Evolutionary conservation across 2,113 vertebrate species (phyloP), one percentile per base, ranked within the genome.

Genomic region (Carassius carassius): DNA sequence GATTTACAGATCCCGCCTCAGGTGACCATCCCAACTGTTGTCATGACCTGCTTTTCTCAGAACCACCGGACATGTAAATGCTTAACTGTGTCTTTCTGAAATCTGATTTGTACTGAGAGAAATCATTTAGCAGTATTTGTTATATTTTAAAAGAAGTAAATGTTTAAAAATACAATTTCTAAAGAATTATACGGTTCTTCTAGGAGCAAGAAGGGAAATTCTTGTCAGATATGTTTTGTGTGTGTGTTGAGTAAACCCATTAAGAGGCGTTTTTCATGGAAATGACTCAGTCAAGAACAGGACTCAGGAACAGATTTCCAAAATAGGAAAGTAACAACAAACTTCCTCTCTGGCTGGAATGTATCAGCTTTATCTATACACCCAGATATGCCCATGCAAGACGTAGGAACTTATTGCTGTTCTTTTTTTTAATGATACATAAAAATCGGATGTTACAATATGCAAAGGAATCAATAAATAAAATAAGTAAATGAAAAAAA

Each of bases 341-440:
- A 83, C 32, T 70, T 91, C 82, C 82, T 86, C 37, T 73, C 69
- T 56, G 21, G 37, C 49, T 58, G 51, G 58, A 82, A 58, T 69
- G 63, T n/a, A 56, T n/a, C 19, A 23, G 37, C 72, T 49, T 25
- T 81, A 69, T 82, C 25, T 56, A 14, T 37, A 60, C 47, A 47
- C 14, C 72, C 56, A 78, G 49, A 82, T 85, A 29, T 63, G 54
- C 16, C 41, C 23, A 14, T 25, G 21, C 49, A 70, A 80, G 78
- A 78, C 19, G 19, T 29, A 29, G 19, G 54, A 78, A 72, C 75
- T 21, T 69, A 47, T 16, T 58, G n/a, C 51, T 73, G 37, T 78
- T 54, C 51, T 54, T 17, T 54, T 54, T 54, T 54, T 29, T 29
- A 2, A 17, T 54, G 5, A 54, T 54, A 49, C 13, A 4, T 49